Conservation (phyloP, 1,140 invertebrate genomes). For the Formica exsecta region DNA sequence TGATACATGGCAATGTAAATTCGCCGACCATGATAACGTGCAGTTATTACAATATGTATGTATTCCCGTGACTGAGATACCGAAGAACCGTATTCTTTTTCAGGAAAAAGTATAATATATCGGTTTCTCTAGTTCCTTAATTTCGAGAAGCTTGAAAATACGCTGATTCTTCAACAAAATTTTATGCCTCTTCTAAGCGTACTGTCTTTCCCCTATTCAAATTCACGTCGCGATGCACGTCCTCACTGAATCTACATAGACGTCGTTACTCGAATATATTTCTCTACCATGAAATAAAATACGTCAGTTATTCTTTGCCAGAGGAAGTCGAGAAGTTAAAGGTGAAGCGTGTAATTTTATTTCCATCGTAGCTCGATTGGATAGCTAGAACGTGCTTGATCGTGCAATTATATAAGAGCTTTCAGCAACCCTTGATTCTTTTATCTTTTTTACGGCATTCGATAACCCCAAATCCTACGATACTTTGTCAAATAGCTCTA, state of each 20-base stretch:
- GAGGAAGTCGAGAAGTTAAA: slow-evolving; percentile 17
- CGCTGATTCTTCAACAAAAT: slow-evolving; percentile 22
- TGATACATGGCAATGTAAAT: slow-evolving; percentile 66
- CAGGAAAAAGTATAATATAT: slow-evolving; percentile 56
- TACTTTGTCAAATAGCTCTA: slow-evolving; percentile 1
- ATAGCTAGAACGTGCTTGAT: slow-evolving; percentile 27
- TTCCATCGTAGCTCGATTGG: slow-evolving; percentile 29
- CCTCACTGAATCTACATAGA: slow-evolving; percentile 24
- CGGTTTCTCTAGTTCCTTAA: slow-evolving; percentile 65
- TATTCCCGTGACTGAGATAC: slow-evolving; percentile 9
- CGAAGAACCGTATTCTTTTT: slow-evolving; percentile 12
- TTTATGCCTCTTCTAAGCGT: neutral
- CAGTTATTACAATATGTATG: slow-evolving; percentile 69
- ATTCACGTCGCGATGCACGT: slow-evolving; percentile 27
- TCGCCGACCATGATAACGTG: slow-evolving; percentile 50
- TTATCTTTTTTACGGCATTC: neutral
- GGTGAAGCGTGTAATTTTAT: slow-evolving; percentile 33
- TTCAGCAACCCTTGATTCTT: neutral
- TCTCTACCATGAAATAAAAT: slow-evolving; percentile 35
- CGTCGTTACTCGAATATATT: too few relatives aligned
- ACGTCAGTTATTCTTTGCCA: slow-evolving; percentile 31
- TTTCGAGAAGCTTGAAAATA: slow-evolving; percentile 51
- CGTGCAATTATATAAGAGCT: neutral
- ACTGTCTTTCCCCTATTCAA: slow-evolving; percentile 16
- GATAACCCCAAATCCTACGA: neutral